Conservation (phyloP, 1,140 invertebrate species). For the Holcopasites calliopsidis region DNA sequence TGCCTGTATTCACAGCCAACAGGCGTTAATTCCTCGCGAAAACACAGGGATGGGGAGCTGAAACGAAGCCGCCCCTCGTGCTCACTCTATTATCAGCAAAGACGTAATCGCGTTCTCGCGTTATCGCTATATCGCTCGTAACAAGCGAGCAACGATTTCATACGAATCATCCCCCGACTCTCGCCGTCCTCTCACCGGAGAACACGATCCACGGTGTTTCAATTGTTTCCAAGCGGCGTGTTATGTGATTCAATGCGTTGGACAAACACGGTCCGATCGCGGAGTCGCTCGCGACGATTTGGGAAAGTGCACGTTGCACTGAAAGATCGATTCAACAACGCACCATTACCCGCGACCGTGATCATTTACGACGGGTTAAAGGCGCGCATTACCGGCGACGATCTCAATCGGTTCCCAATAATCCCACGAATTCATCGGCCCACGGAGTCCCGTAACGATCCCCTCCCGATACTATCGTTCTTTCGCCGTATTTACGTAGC, state of each 20-base stretch:
- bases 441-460: slow-evolving; percentile 21
- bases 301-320: slow-evolving; percentile 38
- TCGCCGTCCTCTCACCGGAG: background rate
- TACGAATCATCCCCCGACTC: background rate
- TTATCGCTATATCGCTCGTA: slow-evolving; percentile 29
- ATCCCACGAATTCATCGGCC: slow-evolving; percentile 17
- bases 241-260: slow-evolving; percentile 34
- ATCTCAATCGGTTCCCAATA: slow-evolving; percentile 25
- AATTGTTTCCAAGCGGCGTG: slow-evolving; percentile 6
- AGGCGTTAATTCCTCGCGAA: slow-evolving; percentile 19
- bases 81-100: slow-evolving; percentile 20
- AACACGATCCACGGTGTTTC: slow-evolving; percentile 4
- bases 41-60: background rate
- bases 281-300: background rate
- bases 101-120: slow-evolving; percentile 15
- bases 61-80: background rate
- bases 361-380: slow-evolving; percentile 31
- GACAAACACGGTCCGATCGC: slow-evolving; percentile 28
- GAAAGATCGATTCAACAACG: slow-evolving; percentile 13
- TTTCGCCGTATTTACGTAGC: slow-evolving; percentile 37
- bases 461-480: slow-evolving; percentile 16
- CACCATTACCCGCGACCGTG: slow-evolving; percentile 27
- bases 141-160: slow-evolving; percentile 1
- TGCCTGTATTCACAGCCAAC: slow-evolving; percentile 4
- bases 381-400: slow-evolving; percentile 20